Evolutionary conservation across 2,888 invertebrate genomes (phyloP).

Genomic region (Steinernema hermaphroditum): DNA sequence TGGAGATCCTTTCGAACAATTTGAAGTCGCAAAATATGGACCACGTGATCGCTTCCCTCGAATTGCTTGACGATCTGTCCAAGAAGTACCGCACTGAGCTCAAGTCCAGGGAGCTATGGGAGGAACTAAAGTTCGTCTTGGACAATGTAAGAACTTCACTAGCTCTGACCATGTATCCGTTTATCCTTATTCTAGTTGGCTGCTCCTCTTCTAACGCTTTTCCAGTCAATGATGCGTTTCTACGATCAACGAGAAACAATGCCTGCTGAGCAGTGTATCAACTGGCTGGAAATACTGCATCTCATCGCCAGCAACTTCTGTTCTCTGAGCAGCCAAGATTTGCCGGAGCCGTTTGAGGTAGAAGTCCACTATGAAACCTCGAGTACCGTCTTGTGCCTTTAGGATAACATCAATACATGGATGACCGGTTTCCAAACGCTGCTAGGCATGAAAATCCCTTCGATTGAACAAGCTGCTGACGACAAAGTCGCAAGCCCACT

Average conservation of each 20-base stretch:
- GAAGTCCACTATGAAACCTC: not conserved
- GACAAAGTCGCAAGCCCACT: conserved; percentile 56
- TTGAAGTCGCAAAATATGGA: conserved; percentile 76
- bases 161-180: too few relatives aligned
- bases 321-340: conserved; percentile 92
- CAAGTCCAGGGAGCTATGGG: conserved; percentile 90
- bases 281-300: conserved; percentile 46
- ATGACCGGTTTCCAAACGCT: conserved; percentile 86
- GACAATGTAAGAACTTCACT: conserved; percentile 72
- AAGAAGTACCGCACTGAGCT: conserved; percentile 85
- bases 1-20: conserved; percentile 89
- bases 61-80: conserved; percentile 93
- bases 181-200: too few relatives aligned
- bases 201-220: not conserved
- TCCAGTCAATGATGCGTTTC: not conserved
- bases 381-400: too few relatives aligned
- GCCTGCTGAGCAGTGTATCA: conserved; percentile 11
- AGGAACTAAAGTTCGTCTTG: conserved; percentile 92
- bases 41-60: conserved; percentile 87
- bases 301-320: conserved; percentile 81
- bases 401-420: conserved; percentile 90
- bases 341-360: conserved; percentile 96
- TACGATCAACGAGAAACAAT: not conserved
- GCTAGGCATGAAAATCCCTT: conserved; percentile 70
- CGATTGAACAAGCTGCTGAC: conserved; percentile 37